Percentiles rank a stretch among this genome's conserved stretches.
Conservation (phyloP, 2,113 vertebrate genomes). For the Clarias magur region DNA sequence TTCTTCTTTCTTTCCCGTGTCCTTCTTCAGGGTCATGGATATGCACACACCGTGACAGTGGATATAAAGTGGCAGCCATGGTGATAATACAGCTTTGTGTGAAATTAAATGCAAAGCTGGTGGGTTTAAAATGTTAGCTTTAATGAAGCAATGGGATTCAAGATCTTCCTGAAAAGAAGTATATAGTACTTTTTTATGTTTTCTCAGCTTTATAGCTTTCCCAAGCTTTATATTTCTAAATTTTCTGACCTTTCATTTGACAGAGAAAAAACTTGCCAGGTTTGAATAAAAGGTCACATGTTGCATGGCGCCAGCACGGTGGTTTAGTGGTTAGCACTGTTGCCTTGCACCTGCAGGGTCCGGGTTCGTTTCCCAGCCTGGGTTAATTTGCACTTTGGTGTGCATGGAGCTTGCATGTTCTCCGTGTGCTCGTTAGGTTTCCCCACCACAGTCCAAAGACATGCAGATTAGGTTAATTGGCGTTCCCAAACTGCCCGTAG, state of each 20-base stretch:
- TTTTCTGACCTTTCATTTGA: background rate
- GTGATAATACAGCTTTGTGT: background rate
- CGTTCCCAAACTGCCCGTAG: too few relatives aligned
- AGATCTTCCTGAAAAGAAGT: background rate
- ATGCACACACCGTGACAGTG: slow-evolving; percentile 24
- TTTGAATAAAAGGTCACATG: background rate
- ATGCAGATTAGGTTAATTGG: too few relatives aligned
- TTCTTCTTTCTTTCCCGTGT: slow-evolving; percentile 58
- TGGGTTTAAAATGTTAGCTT: background rate
- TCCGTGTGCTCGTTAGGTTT: too few relatives aligned
- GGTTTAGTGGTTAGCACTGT: too few relatives aligned
- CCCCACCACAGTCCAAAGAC: too few relatives aligned
- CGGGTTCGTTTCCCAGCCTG: too few relatives aligned
- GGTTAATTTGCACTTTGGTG: too few relatives aligned
- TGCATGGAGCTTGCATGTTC: too few relatives aligned
- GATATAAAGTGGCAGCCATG: background rate
- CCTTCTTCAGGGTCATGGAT: slow-evolving; percentile 41
- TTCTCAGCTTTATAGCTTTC: background rate
- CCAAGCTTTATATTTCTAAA: slow-evolving; percentile 48
- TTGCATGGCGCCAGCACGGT: background rate
- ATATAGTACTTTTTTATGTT: background rate
- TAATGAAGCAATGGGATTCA: slow-evolving; percentile 58
- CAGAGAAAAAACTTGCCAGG: slow-evolving; percentile 31
- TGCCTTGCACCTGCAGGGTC: too few relatives aligned
- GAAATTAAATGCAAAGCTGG: slow-evolving; percentile 15